phyloP scores from a whole-genome alignment of 2,797 vertebrate genomes.

The Taenioides sp. region DNA sequence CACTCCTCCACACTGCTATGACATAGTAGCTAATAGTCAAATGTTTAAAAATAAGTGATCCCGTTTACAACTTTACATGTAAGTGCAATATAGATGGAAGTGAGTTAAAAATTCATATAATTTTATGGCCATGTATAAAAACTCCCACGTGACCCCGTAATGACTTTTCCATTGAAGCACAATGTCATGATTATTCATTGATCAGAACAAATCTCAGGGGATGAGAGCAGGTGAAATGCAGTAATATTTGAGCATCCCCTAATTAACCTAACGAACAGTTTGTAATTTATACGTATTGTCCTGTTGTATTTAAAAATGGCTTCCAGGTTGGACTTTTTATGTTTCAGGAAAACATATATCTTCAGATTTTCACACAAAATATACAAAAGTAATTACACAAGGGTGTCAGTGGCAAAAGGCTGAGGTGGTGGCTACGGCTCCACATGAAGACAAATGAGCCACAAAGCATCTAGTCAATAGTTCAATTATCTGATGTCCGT shows the following conservation, averaged over 20 bases:
- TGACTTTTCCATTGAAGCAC: not conserved
- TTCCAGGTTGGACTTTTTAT: not conserved
- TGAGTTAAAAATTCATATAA: not conserved
- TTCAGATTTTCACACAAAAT: not conserved
- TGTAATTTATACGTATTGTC: not conserved
- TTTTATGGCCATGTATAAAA: not conserved
- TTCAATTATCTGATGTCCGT: slow-evolving; percentile 74
- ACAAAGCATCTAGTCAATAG: slow-evolving; percentile 62
- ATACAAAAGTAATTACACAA: not conserved
- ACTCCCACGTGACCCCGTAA: too few species aligned
- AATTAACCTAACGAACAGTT: slow-evolving; percentile 5
- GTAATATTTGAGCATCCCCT: not conserved
- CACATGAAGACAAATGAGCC: slow-evolving; percentile 60
- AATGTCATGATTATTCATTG: slow-evolving; percentile 4
- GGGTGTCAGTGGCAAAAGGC: not conserved
- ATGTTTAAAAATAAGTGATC: too few species aligned
- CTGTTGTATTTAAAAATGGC: too few species aligned
- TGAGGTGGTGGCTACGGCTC: not conserved
- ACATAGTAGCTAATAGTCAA: too few species aligned
- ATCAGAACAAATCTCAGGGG: not conserved
- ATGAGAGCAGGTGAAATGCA: slow-evolving; percentile 1
- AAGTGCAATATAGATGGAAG: not conserved
- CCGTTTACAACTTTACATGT: too few species aligned
- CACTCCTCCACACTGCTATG: too few species aligned
- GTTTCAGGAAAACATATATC: not conserved